Evolutionary conservation across 2,888 invertebrate species (phyloP).

Genomic region (Plutella xylostella): DNA sequence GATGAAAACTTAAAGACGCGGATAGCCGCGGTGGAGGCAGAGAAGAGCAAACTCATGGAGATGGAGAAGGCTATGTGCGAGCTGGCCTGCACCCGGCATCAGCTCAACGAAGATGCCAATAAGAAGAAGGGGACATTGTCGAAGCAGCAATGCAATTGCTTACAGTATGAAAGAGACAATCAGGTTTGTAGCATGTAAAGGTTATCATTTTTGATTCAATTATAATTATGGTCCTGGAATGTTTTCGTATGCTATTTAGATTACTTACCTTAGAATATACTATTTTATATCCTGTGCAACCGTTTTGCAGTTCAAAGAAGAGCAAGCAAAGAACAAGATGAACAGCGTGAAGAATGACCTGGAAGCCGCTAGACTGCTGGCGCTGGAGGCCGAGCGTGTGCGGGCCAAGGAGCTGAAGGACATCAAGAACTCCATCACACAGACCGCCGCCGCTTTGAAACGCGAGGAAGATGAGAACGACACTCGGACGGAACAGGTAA

Average conservation of each 20-base stretch:
- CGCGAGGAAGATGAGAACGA: conserved; percentile 31
- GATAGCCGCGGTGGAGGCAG: conserved; percentile 26
- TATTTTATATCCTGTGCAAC: too few species aligned
- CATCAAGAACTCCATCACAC: conserved; percentile 39
- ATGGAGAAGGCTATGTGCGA: conserved; percentile 38
- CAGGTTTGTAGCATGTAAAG: conserved; percentile 32
- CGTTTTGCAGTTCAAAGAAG: conserved; percentile 60
- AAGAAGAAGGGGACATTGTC: conserved; percentile 29
- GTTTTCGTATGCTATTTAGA: not conserved
- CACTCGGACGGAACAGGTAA: conserved; percentile 19
- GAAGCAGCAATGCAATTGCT: conserved; percentile 32
- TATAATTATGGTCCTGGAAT: not conserved
- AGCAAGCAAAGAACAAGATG: conserved; percentile 38
- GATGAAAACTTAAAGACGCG: conserved; percentile 25
- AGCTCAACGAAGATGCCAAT: conserved; percentile 31
- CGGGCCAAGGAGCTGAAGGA: conserved; percentile 40
- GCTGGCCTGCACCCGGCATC: conserved; percentile 29
- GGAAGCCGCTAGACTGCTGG: conserved; percentile 34
- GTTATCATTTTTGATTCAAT: not conserved
- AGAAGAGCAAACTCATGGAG: conserved; percentile 26
- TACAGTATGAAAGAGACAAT: conserved; percentile 44
- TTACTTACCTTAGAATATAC: not conserved
- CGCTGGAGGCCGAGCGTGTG: conserved; percentile 41
- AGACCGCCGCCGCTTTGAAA: conserved; percentile 32
- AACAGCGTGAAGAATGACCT: conserved; percentile 29